These are phyloP conservation scores for Yponomeuta malinellus DNA, from an alignment of 2,888 invertebrate species.

Conservation along the genomic window DNA sequence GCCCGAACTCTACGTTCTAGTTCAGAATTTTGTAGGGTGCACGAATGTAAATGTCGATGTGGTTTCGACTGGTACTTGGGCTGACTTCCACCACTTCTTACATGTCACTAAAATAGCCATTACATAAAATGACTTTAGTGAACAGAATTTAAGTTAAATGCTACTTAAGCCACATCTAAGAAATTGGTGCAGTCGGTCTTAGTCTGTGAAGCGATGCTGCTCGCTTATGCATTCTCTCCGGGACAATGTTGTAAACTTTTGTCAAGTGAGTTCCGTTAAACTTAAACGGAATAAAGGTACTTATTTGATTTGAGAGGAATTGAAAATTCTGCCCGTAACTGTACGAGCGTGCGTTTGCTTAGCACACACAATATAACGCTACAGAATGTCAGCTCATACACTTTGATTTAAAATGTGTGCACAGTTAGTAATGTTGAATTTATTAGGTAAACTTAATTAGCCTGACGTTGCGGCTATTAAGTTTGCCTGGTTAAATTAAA, in stretches of 20 bases:
- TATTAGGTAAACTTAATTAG: no score
- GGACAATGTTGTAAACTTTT: constrained; percentile 47
- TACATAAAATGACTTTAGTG: no score
- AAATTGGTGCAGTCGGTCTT: constrained; percentile 17
- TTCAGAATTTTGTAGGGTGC: no score
- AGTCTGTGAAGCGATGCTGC: constrained; percentile 27
- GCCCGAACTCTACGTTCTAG: no score
- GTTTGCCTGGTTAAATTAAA: no score
- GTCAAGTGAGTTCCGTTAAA: constrained; percentile 38
- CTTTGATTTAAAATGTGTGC: not conserved
- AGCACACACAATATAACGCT: not conserved
- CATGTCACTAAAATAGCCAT: no score
- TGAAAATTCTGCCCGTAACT: constrained; percentile 36
- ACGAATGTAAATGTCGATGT: no score
- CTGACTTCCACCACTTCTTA: no score
- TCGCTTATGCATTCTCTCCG: constrained; percentile 48
- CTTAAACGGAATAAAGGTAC: constrained; percentile 41
- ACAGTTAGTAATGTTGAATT: not conserved
- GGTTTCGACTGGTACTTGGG: no score
- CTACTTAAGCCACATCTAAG: no score
- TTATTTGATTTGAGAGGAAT: constrained; percentile 49
- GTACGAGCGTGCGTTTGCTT: not conserved
- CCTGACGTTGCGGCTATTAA: no score
- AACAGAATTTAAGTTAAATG: no score
- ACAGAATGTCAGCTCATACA: not conserved